Evolutionary conservation across 1,140 invertebrate species (phyloP).

Genomic region (Gryllus bimaculatus): DNA sequence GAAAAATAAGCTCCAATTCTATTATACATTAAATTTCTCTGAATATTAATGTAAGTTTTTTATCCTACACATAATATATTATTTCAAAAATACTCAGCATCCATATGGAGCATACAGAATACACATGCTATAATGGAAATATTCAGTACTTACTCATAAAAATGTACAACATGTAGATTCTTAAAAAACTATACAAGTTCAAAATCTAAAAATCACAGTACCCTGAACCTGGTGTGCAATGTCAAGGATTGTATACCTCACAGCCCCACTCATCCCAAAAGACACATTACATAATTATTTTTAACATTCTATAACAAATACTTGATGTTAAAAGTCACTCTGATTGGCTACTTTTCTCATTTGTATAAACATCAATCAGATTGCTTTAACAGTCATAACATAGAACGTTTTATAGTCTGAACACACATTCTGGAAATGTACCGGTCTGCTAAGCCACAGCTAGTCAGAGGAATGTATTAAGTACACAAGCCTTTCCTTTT

Average conservation of each 20-base stretch:
- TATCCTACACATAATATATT: neutral
- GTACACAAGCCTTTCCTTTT: neutral
- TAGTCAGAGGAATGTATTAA: neutral
- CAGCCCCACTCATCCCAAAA: too few species aligned
- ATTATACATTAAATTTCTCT: too few species aligned
- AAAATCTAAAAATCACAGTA: neutral
- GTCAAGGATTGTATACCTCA: neutral
- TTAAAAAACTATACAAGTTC: neutral
- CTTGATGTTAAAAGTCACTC: too few species aligned
- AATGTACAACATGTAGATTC: neutral
- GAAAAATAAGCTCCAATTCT: too few species aligned
- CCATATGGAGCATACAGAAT: neutral
- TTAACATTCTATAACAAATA: too few species aligned
- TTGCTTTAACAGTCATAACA: neutral
- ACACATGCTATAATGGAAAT: neutral
- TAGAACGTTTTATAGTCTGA: neutral
- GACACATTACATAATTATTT: too few species aligned
- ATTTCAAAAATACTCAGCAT: slow-evolving; percentile 2
- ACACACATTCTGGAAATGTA: neutral
- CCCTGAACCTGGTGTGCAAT: neutral
- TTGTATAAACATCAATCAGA: neutral
- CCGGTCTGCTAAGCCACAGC: neutral
- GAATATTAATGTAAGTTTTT: too few species aligned
- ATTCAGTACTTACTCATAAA: neutral
- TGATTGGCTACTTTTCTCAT: neutral